Percentiles rank a stretch among this genome's conserved stretches.
Evolutionary conservation across 2,113 vertebrate species (phyloP).

Genomic region (Passer montanus): DNA sequence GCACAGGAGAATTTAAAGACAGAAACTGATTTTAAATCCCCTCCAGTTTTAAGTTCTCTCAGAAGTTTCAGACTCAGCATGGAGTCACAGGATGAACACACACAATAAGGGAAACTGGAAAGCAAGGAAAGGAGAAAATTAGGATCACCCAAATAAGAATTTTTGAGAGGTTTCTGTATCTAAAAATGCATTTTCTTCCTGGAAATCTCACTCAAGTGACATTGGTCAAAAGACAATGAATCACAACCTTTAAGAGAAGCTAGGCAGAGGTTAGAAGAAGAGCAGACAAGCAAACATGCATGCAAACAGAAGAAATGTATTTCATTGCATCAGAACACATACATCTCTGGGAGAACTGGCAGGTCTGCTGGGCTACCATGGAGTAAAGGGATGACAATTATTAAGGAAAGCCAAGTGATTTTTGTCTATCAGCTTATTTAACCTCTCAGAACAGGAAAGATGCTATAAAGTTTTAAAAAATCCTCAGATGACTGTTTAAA

Average conservation of each 20-base stretch:
- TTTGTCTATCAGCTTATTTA: neutral
- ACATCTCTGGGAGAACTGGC: neutral
- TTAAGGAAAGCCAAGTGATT: neutral
- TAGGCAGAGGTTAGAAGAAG: neutral
- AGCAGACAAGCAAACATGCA: neutral
- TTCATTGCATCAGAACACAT: neutral
- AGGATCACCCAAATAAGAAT: neutral
- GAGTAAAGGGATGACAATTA: neutral
- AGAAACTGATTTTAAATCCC: neutral
- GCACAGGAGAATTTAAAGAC: neutral
- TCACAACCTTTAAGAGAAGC: neutral
- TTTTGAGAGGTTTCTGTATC: neutral
- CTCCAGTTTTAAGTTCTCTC: neutral
- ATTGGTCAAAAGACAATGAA: neutral
- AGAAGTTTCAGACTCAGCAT: neutral
- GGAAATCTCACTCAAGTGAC: neutral
- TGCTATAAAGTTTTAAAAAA: neutral
- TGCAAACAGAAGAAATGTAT: neutral
- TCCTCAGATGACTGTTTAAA: neutral
- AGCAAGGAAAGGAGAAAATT: neutral
- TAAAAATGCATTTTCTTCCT: neutral
- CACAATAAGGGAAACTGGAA: neutral
- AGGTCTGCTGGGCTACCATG: slow-evolving; percentile 18
- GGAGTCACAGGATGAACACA: neutral
- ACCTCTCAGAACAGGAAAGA: neutral